Evolutionary conservation across 2,888 invertebrate genomes (phyloP), one percentile per base, ranked within the genome.

Genomic region (Heliconius hortense): DNA sequence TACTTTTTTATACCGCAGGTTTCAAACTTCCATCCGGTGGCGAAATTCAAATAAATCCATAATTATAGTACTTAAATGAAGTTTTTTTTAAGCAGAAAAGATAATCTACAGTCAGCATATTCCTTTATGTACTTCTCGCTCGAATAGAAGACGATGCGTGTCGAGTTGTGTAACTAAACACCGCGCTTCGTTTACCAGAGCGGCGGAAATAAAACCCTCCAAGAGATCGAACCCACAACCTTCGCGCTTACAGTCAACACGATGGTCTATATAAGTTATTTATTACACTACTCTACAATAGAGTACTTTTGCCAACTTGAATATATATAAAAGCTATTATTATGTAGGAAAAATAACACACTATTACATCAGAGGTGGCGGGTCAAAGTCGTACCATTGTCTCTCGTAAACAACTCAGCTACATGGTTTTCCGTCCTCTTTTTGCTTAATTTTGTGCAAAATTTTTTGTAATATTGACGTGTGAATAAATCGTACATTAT

Each of bases 331-430:
- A 59, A 59, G 59, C 59, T 48, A n/a, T 21, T 70, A 35, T 21
- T 60, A 21, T 26, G 26, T 10, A 26, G 71, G 60, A 71, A 71
- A 71, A 60, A 31, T 39, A 26, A 60, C 2, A 31, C 21, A n/a
- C 26, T 3, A 60, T 71, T 60, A 60, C 60, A 26, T 60, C 60
- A 71, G 69, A 70, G 69, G 74, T 74, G 73, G 48, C 56, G 67
- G 74, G 78, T 78, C 78, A 75, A 77, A 74, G 74, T 72, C 74
- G 18, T 39, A 43, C 73, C 53, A 78, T 78, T 78, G 78, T 78
- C 60, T 63, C 4, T 64, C 26, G 18, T 56, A 63, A 74, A 69
- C 53, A 71, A 60, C 39, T 60, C 35, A 43, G 31, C 18, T 63
- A 63, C 28, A 31, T 63, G 48, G 70, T 70, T 74, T 70, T 74